phyloP scores from a whole-genome alignment of 2,113 vertebrate species.

The Micronycteris hirsuta region DNA sequence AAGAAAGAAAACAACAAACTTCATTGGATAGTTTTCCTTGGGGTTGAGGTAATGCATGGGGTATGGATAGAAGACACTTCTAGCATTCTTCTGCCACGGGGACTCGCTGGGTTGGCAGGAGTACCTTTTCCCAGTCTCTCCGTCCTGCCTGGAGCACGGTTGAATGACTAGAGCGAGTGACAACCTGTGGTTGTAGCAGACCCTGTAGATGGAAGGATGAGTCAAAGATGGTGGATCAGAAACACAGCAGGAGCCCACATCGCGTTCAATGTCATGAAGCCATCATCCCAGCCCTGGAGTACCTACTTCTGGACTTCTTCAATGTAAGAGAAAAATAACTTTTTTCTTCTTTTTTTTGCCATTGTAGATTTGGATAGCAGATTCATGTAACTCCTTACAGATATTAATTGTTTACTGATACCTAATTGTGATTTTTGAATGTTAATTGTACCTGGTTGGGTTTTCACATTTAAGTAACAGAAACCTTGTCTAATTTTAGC shows the following conservation, averaged over 20 bases:
- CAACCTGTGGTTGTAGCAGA: neutral
- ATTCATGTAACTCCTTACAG: neutral
- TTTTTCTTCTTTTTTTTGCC: neutral
- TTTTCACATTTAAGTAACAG: neutral
- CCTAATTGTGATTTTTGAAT: neutral
- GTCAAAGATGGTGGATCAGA: neutral
- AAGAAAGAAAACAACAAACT: neutral
- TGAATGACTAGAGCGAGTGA: neutral
- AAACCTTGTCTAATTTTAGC: neutral
- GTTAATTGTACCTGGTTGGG: neutral
- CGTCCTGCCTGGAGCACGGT: neutral
- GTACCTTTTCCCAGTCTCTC: neutral
- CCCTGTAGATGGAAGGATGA: neutral
- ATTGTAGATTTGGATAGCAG: neutral
- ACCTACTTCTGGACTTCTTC: neutral
- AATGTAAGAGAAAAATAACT: neutral
- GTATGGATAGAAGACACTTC: neutral
- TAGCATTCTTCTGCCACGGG: neutral
- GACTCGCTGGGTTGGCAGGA: neutral
- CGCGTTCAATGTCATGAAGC: neutral
- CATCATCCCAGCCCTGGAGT: neutral
- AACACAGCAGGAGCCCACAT: neutral
- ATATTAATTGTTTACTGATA: neutral
- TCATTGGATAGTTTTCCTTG: neutral
- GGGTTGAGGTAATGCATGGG: neutral